Evolutionary conservation across 2,113 vertebrate genomes (phyloP).

Genomic region (Helogale parvula): DNA sequence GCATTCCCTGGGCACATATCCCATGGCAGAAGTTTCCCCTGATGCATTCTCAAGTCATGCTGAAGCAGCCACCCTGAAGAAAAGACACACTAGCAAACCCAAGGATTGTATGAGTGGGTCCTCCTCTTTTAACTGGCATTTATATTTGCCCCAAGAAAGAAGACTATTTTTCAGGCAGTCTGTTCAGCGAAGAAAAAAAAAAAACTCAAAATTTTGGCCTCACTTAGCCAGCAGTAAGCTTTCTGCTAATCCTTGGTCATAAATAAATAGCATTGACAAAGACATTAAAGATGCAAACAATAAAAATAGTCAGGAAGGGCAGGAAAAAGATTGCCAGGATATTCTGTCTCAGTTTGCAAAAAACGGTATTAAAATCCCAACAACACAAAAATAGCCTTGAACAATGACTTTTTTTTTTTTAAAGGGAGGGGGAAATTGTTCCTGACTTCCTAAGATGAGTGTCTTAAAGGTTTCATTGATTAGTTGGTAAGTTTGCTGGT

Average conservation of each 20-base stretch:
- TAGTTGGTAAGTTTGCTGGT: slow-evolving; percentile 85
- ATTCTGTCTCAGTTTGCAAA: slow-evolving; percentile 58
- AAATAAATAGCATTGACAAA: slow-evolving; percentile 50
- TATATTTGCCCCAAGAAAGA: slow-evolving; percentile 22
- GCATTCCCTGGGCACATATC: not conserved
- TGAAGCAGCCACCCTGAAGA: not conserved
- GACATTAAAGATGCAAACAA: slow-evolving; percentile 40
- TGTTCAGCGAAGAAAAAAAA: not conserved
- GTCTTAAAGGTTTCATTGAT: slow-evolving; percentile 81
- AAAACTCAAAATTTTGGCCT: not conserved
- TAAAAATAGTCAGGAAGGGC: slow-evolving; percentile 58
- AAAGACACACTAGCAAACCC: not conserved
- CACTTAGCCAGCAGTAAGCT: not conserved
- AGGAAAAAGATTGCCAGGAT: not conserved
- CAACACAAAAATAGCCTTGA: slow-evolving; percentile 70
- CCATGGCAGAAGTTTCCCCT: not conserved
- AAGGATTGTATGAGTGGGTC: not conserved
- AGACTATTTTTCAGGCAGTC: not conserved
- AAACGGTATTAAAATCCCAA: slow-evolving; percentile 76
- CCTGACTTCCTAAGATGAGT: slow-evolving; percentile 71
- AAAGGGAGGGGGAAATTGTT: not conserved
- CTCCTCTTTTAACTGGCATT: not conserved
- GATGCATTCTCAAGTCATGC: not conserved
- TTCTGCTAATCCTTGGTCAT: slow-evolving; percentile 20
- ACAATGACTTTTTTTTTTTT: slow-evolving; percentile 29